These are phyloP conservation scores for Xenopus borealis DNA, from an alignment of 2,113 vertebrate genomes.

Conservation along the genomic window DNA sequence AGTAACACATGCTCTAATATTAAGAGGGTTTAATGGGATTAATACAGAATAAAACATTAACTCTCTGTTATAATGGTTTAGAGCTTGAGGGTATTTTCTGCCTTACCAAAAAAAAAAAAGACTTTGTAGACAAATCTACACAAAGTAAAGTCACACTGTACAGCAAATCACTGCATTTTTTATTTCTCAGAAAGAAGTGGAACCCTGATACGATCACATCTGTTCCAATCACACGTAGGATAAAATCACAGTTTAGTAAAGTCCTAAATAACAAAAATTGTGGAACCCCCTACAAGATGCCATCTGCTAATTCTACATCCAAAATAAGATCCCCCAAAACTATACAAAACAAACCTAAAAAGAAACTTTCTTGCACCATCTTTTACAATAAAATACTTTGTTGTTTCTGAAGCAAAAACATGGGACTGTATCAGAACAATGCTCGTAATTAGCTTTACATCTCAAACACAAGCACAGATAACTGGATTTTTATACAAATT, in stretches of 20 bases:
- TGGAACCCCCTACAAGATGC: slow-evolving; percentile 79
- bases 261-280: slow-evolving; percentile 84
- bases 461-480: no score
- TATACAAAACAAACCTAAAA: background rate
- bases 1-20: slow-evolving; percentile 86
- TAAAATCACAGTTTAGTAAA: slow-evolving; percentile 84
- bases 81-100: slow-evolving; percentile 80
- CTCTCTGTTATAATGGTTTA: slow-evolving; percentile 80
- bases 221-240: slow-evolving; percentile 83
- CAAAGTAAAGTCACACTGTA: slow-evolving; percentile 78
- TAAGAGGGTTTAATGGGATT: slow-evolving; percentile 85
- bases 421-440: no score
- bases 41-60: slow-evolving; percentile 86
- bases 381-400: background rate
- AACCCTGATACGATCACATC: slow-evolving; percentile 85
- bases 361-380: background rate
- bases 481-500: no score
- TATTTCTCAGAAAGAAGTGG: slow-evolving; percentile 76
- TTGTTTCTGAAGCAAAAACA: no score
- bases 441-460: no score
- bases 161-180: slow-evolving; percentile 80
- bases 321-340: slow-evolving; percentile 61
- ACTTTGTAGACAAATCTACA: slow-evolving; percentile 72
- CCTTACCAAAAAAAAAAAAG: slow-evolving; percentile 56
- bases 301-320: slow-evolving; percentile 75